A percentile compares a stretch with the other conserved stretches of the same genome.
Conservation (phyloP, 2,797 vertebrate species). For the Pseudochromis fuscus region DNA sequence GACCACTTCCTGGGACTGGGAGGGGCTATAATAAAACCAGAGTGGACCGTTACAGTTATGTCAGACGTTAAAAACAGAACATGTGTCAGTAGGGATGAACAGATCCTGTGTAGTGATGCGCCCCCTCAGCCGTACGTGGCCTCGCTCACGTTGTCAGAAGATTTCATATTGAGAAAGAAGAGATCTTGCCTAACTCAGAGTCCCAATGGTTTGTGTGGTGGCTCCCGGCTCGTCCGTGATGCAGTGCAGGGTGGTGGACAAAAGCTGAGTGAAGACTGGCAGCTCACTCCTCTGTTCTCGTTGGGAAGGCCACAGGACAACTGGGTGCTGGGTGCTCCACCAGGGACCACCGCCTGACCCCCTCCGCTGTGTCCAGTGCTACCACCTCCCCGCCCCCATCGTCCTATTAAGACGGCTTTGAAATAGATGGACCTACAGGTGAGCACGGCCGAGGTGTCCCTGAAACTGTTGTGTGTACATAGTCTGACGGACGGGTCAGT, state of each 20-base stretch:
- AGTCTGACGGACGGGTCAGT: neutral
- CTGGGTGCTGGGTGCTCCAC: slow-evolving; percentile 7
- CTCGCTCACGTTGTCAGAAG: too few species aligned
- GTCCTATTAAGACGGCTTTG: neutral
- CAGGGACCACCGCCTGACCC: neutral
- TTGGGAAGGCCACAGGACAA: neutral
- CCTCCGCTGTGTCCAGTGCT: neutral
- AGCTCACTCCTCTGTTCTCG: too few species aligned
- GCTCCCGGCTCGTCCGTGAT: too few species aligned
- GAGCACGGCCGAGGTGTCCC: neutral
- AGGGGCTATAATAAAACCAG: neutral
- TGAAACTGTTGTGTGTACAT: neutral
- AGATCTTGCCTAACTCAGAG: too few species aligned
- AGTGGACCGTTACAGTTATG: neutral
- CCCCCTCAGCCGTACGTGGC: too few species aligned
- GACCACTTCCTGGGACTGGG: neutral
- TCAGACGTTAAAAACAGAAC: slow-evolving; percentile 8
- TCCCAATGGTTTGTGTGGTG: too few species aligned
- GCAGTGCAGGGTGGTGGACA: too few species aligned
- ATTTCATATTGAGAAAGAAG: too few species aligned
- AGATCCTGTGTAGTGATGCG: too few species aligned
- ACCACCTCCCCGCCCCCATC: neutral
- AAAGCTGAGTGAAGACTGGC: too few species aligned
- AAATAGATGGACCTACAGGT: slow-evolving; percentile 18
- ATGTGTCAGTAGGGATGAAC: too few species aligned